Percentiles rank a stretch among this genome's conserved stretches.
Evolutionary conservation across 2,888 invertebrate species (phyloP).

Genomic region (Nomada flava): DNA sequence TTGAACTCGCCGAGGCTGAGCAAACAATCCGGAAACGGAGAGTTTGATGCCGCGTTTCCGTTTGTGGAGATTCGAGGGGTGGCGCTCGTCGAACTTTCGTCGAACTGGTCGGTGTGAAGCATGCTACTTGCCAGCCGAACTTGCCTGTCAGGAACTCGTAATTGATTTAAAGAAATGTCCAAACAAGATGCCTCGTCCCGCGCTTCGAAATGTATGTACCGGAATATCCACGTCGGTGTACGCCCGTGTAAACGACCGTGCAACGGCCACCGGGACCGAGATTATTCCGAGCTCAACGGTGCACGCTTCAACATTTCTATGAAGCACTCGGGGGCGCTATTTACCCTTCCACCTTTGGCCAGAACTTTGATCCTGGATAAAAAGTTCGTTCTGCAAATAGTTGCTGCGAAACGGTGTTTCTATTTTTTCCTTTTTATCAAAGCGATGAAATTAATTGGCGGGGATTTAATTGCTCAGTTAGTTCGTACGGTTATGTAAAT

Average conservation of each 20-base stretch:
- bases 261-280: slow-evolving; percentile 28
- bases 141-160: slow-evolving; percentile 63
- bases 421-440: too few relatives aligned
- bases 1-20: slow-evolving; percentile 61
- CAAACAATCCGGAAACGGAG: slow-evolving; percentile 68
- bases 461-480: not conserved
- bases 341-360: not conserved
- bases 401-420: not conserved
- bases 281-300: slow-evolving; percentile 36
- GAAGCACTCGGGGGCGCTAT: not conserved
- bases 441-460: not conserved
- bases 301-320: slow-evolving; percentile 14
- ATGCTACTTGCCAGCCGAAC: slow-evolving; percentile 47
- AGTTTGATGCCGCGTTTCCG: slow-evolving; percentile 59
- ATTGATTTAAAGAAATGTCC: slow-evolving; percentile 74
- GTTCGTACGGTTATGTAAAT: too few relatives aligned
- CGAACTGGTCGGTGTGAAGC: slow-evolving; percentile 24
- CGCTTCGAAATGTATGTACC: slow-evolving; percentile 24
- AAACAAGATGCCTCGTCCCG: slow-evolving; percentile 66
- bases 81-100: slow-evolving; percentile 39
- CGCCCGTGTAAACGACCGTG: slow-evolving; percentile 41
- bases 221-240: slow-evolving; percentile 15
- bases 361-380: not conserved
- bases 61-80: not conserved
- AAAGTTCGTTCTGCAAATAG: not conserved